Evolutionary conservation across 2,797 vertebrate species (phyloP), one percentile per base, ranked within the genome.

Genomic region (Poeciliopsis infans): DNA sequence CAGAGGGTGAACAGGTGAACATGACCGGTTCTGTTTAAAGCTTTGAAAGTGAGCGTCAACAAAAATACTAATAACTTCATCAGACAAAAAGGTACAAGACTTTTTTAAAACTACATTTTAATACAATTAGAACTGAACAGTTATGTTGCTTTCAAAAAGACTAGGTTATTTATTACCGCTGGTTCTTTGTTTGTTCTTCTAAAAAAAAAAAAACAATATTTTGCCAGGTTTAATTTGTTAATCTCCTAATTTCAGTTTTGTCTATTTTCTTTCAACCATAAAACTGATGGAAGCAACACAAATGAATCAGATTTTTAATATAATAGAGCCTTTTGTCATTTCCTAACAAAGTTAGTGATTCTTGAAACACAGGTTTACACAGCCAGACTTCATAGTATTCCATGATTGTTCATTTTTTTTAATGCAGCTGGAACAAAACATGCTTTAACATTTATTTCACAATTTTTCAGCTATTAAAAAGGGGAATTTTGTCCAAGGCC

Each of bases 401-500:
- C 53, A 57, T 10, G 23, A 53, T 10, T 53, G 20, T 53, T 53
- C 2, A 20, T 36, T 23, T 66, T 20, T 36, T 36, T 64, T 16
- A 53, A n/a, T n/a, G 53, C 4, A 57, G 12, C 2, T 64, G 31
- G 31, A 64, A 64, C 33, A 36, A 3, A 64, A 64, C 15, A 57
- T 57, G 10, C 6, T 18, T 64, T 16, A 61, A 33, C 59, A 33
- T 33, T 61, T 33, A 1, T 64, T 64, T 36, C 8, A 23, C 18
- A 11, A 41, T 5, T 23, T 55, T 55, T 23, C 20, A 41, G 18
- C 36, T 2, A 39, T n/a, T 13, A 23, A 53, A 25, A 53, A n/a
- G 33, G 66, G 66, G 74, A n/a, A 74, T 78, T 79, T 82, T 61
- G 45, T 15, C 39, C 11, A 46, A 74, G 36, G 51, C 49, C 51